Conservation (phyloP, 2,797 vertebrate genomes). For the Glyptemys insculpta region DNA sequence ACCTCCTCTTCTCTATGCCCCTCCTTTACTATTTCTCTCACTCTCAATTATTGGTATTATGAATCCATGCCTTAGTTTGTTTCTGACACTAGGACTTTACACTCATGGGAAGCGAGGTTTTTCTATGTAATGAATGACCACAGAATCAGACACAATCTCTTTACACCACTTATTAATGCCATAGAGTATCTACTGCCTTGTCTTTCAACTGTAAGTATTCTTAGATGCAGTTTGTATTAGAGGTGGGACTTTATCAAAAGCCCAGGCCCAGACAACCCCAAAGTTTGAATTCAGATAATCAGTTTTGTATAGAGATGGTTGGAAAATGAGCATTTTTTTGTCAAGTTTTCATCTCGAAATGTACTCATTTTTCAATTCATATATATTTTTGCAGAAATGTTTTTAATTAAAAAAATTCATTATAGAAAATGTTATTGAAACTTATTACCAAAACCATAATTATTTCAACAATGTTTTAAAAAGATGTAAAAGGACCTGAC, state of each 20-base stretch:
- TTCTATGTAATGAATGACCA: background rate
- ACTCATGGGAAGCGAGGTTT: background rate
- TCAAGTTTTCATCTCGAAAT: background rate
- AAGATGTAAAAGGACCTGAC: rapidly evolving
- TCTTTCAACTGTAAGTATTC: background rate
- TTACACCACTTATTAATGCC: background rate
- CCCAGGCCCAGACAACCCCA: background rate
- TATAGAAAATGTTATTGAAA: constrained; percentile 12
- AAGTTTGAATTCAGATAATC: background rate
- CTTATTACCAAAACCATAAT: background rate
- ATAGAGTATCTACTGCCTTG: background rate
- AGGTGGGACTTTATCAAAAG: background rate
- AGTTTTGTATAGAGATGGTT: background rate
- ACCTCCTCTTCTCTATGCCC: background rate
- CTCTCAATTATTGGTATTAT: background rate
- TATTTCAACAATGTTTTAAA: background rate
- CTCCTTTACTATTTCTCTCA: background rate
- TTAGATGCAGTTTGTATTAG: background rate
- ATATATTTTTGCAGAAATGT: no score
- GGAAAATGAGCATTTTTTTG: background rate
- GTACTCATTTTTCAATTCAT: no score
- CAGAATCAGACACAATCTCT: background rate
- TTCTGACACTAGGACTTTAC: background rate
- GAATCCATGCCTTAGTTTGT: background rate
- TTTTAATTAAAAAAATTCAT: no score